These are phyloP conservation scores for Marmota monax DNA, from an alignment of 2,113 vertebrate species.

Conservation along the genomic window DNA sequence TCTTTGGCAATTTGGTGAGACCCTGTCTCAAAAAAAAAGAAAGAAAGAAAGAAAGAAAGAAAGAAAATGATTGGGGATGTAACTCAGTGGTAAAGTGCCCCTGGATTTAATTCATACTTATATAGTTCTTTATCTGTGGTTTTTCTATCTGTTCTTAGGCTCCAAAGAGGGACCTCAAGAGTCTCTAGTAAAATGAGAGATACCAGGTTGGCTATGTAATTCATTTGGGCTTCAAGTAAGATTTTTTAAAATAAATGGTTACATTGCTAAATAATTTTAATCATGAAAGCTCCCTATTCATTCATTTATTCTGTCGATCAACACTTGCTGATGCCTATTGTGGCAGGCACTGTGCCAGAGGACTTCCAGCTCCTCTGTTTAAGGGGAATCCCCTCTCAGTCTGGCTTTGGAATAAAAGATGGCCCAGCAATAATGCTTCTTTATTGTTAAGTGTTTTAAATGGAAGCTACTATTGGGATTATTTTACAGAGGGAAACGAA, in stretches of 20 bases:
- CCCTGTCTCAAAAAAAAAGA: too few species aligned
- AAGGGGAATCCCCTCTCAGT: neutral
- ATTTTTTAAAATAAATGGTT: neutral
- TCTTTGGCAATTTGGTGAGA: too few species aligned
- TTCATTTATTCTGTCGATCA: neutral
- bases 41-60: fast-evolving
- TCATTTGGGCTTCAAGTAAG: neutral
- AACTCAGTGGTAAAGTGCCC: too few species aligned
- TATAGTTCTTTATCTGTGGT: neutral
- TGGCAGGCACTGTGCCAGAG: neutral
- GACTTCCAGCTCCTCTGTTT: fast-evolving
- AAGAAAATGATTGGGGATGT: too few species aligned
- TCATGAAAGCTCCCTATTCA: neutral
- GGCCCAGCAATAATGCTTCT: neutral
- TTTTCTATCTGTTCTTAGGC: neutral
- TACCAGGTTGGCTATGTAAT: neutral
- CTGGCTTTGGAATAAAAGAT: neutral
- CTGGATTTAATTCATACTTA: neutral
- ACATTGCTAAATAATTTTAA: neutral
- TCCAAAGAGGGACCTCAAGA: neutral
- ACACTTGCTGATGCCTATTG: neutral
- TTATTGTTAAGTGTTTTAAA: neutral
- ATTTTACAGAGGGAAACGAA: neutral
- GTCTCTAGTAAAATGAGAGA: neutral
- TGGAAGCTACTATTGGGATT: neutral